Evolutionary conservation across 2,113 vertebrate genomes (phyloP).

Genomic region (Bos taurus): ARS-UCD2.0 NC_037357.1:39190501-39191000

Average conservation of each 20-base stretch:
- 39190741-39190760: background rate
- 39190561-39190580: background rate
- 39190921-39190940: too few species aligned
- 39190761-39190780: background rate
- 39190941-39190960: too few species aligned
- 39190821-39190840: too few species aligned
- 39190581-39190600: background rate
- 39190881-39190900: too few species aligned
- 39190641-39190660: background rate
- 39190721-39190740: background rate
- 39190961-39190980: too few species aligned
- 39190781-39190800: background rate
- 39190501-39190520: background rate
- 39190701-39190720: background rate
- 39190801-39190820: background rate
- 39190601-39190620: background rate
- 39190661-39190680: background rate
- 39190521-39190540: background rate
- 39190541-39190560: background rate
- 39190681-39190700: background rate
- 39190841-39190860: too few species aligned
- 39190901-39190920: too few species aligned
- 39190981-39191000: too few species aligned
- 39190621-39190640: background rate
- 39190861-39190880: too few species aligned